phyloP scores from a whole-genome alignment of 2,888 invertebrate species.

The Venusia cambrica region DNA sequence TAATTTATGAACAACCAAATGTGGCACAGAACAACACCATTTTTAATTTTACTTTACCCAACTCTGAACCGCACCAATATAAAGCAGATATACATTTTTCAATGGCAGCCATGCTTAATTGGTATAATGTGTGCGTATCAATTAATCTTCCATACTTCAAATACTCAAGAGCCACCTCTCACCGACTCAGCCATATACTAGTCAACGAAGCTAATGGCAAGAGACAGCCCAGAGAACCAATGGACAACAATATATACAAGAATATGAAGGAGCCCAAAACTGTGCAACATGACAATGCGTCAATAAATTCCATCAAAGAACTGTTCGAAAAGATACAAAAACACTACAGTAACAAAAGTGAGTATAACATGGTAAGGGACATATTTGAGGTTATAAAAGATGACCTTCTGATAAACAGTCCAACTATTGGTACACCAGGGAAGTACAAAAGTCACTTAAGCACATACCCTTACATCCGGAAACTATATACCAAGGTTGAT shows the following conservation, averaged over 20 bases:
- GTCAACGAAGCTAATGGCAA: conserved; percentile 36
- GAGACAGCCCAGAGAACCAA: neutral
- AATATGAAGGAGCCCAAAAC: conserved; percentile 9
- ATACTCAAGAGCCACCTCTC: conserved; percentile 33
- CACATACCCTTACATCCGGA: conserved; percentile 47
- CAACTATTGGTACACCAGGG: conserved; percentile 20
- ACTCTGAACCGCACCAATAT: conserved; percentile 29
- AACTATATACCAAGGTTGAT: conserved; percentile 38
- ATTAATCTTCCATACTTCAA: conserved; percentile 30
- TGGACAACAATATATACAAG: conserved; percentile 17
- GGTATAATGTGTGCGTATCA: conserved; percentile 37
- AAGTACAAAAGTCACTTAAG: conserved; percentile 34
- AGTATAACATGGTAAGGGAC: conserved; percentile 9
- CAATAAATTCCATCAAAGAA: neutral
- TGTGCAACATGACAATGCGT: neutral
- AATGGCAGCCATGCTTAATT: conserved; percentile 46
- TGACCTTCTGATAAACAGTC: conserved; percentile 28
- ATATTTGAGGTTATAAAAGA: conserved; percentile 27
- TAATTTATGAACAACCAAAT: conserved; percentile 14
- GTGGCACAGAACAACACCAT: conserved; percentile 14
- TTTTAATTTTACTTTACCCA: conserved; percentile 49
- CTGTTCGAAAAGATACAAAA: neutral
- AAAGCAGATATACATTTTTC: too few relatives aligned
- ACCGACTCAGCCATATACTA: conserved; percentile 37
- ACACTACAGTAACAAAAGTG: neutral